Conservation (phyloP, 2,888 invertebrate species). For the Eudemis profundana region DNA sequence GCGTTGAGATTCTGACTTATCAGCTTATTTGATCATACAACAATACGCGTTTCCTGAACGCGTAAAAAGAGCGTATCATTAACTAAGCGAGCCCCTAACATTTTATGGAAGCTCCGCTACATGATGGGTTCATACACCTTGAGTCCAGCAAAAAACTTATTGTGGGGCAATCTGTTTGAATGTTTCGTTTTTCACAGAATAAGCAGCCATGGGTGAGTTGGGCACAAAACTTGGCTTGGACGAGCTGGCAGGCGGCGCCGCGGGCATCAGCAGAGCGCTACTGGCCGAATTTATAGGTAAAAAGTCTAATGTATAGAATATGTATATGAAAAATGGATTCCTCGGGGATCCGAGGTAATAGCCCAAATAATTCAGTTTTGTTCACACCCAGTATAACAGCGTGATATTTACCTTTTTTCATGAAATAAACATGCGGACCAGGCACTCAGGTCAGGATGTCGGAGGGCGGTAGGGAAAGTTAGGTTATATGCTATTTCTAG, state of each 20-base stretch:
- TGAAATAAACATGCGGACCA: no score
- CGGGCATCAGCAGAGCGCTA: conserved; percentile 91
- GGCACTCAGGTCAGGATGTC: no score
- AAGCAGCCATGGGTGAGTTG: conserved; percentile 84
- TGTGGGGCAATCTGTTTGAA: neutral
- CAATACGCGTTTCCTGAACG: conserved; percentile 40
- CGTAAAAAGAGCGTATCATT: conserved; percentile 23
- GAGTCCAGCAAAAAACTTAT: neutral
- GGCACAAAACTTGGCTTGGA: conserved; percentile 88
- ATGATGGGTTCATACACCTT: conserved; percentile 8
- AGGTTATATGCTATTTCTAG: no score
- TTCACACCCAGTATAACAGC: no score
- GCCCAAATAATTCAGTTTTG: no score
- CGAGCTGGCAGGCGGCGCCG: conserved; percentile 89
- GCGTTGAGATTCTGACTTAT: conserved; percentile 46
- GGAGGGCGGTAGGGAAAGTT: no score
- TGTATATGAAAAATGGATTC: no score
- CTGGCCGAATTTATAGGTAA: conserved; percentile 93
- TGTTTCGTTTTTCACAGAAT: conserved; percentile 55
- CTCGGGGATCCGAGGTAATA: no score
- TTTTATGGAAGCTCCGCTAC: conserved; percentile 4
- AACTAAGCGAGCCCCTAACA: conserved; percentile 11
- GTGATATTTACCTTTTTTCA: no score
- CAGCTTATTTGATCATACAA: conserved; percentile 32
- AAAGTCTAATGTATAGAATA: neutral